Evolutionary conservation across 2,888 invertebrate species (phyloP).

Genomic region (Amphimallon solstitiale): DNA sequence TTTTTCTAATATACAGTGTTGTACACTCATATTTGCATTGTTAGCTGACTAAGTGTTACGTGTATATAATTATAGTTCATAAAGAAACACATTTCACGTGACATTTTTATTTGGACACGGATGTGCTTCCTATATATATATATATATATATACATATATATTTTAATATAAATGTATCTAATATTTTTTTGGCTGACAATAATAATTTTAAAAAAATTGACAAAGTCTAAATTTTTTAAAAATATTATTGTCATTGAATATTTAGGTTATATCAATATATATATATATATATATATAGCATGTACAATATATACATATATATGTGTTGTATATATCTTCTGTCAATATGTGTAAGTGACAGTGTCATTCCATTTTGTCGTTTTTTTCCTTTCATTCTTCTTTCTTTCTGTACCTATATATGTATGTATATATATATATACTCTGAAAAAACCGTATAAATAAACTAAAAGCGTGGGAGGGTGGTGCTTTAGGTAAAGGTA

Average conservation of each 20-base stretch:
- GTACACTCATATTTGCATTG: too few species aligned
- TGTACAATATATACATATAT: background rate
- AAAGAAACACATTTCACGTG: constrained; percentile 38
- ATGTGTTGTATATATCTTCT: background rate
- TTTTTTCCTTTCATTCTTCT: background rate
- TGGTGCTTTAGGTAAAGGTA: constrained; percentile 54
- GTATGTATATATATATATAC: background rate
- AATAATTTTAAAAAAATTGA: too few species aligned
- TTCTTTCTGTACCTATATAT: background rate
- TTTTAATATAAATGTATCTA: too few species aligned
- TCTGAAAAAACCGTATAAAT: constrained; percentile 15
- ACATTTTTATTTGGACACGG: constrained; percentile 46
- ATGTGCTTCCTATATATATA: constrained; percentile 28
- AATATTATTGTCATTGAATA: background rate
- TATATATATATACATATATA: constrained; percentile 20
- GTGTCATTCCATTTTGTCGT: background rate
- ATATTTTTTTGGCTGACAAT: background rate
- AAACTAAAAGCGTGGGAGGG: constrained; percentile 36
- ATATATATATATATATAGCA: too few species aligned
- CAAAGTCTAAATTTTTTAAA: background rate
- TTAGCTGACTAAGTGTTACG: background rate
- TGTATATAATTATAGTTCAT: constrained; percentile 1
- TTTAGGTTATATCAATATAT: too few species aligned
- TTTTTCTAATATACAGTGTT: too few species aligned
- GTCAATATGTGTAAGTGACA: constrained; percentile 1